Evolutionary conservation across 1,140 invertebrate genomes (phyloP), one percentile per base, ranked within the genome.

Genomic region (Lasaia peninsularis): DNA sequence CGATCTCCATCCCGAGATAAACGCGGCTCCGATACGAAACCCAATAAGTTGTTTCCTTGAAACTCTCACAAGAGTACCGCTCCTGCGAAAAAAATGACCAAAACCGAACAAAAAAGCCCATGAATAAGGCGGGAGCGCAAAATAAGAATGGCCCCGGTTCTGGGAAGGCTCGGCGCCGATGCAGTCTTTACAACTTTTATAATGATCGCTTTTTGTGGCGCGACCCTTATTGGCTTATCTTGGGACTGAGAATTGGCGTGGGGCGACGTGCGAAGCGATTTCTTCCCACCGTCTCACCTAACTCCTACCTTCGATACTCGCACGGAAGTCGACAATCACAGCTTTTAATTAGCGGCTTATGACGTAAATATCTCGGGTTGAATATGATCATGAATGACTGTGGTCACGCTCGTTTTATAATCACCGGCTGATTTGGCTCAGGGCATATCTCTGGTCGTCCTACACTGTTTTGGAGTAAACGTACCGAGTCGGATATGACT

Each of bases 31-130:
- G 77, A 74, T 78, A 80, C 78, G 75, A 85, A 85, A 84, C 78
- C 80, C 81, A 86, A 86, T 86, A 86, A 86, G 80, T 80, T 71
- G 73, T 88, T 86, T 85, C 81, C 81, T 80, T 75, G 80, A 82
- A 88, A 67, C 64, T 77, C 79, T 76, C 78, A 80, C 83, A 85
- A 75, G 74, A 76, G 75, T 71, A 78, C 80, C 80, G 85, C 85
- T 82, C 75, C 77, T 63, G 69, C 77, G 66, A 81, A 88, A 85
- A 88, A 84, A 83, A 84, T 74, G 63, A 86, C 75, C 70, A 75
- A 86, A 80, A 67, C 68, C 63, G 62, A 71, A 78, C 75, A 86
- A 86, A 87, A 79, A 87, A 86, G 69, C 58, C 71, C 66, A 71
- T 81, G 79, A 86, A 85, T 84, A 88, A 84, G 78, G 80, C 80